phyloP scores from a whole-genome alignment of 2,113 vertebrate genomes.

The Helogale parvula region DNA sequence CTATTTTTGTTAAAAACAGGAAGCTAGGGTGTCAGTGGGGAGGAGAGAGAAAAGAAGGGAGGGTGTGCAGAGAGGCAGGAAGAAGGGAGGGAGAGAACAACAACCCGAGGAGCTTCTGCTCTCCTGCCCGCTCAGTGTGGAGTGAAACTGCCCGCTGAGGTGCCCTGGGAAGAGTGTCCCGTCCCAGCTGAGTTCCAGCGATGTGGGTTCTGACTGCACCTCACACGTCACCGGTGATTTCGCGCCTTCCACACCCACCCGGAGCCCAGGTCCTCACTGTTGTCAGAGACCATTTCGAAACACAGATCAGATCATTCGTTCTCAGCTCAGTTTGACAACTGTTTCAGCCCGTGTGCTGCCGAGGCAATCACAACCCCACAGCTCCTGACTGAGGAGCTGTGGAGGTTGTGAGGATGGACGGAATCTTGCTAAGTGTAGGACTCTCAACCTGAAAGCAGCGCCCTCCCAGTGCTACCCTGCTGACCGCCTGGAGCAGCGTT shows the following conservation, averaged over 20 bases:
- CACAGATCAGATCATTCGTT: neutral
- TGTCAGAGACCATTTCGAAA: neutral
- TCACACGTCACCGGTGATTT: neutral
- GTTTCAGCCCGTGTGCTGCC: neutral
- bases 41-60: conserved; percentile 16
- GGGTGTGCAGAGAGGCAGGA: neutral
- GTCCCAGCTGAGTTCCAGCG: neutral
- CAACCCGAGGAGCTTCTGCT: neutral
- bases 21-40: neutral
- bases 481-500: neutral
- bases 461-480: neutral
- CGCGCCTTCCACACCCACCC: neutral
- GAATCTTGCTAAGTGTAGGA: neutral
- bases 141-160: neutral
- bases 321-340: neutral
- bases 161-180: neutral
- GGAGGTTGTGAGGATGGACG: neutral
- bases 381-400: neutral
- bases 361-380: neutral
- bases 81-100: neutral
- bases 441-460: neutral
- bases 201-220: neutral
- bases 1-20: conserved; percentile 66
- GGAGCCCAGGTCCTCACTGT: neutral
- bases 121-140: neutral